Percentiles rank a stretch among this genome's conserved stretches.
phyloP scores from a whole-genome alignment of 2,888 invertebrate genomes.

The Epistrophe grossulariae region DNA sequence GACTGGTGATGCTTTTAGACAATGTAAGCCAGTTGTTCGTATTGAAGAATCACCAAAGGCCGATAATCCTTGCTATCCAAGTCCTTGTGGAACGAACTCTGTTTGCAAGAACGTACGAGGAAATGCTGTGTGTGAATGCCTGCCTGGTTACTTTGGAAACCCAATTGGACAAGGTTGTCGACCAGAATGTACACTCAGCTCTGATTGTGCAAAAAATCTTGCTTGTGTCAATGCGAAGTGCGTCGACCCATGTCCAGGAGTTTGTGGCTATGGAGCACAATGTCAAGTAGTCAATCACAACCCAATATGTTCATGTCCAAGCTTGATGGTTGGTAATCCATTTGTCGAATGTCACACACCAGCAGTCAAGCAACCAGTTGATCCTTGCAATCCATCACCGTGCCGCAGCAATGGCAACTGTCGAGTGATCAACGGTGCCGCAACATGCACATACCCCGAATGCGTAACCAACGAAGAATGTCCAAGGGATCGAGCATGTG shows the following conservation, averaged over 20 bases:
- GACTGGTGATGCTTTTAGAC: conserved; percentile 87
- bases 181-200: conserved; percentile 92
- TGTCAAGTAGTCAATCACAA: conserved; percentile 93
- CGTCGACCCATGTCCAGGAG: conserved; percentile 91
- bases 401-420: conserved; percentile 94
- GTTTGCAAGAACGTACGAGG: conserved; percentile 86
- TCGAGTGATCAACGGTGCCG: conserved; percentile 88
- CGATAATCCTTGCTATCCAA: conserved; percentile 87
- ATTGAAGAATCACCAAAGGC: conserved; percentile 78
- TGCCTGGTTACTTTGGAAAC: conserved; percentile 90
- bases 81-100: conserved; percentile 92
- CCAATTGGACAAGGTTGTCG: conserved; percentile 89
- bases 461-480: conserved; percentile 96
- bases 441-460: conserved; percentile 92
- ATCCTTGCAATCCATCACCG: conserved; percentile 94
- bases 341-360: conserved; percentile 88
- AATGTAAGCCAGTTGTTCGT: conserved; percentile 83
- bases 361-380: conserved; percentile 83
- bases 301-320: conserved; percentile 92
- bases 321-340: conserved; percentile 91
- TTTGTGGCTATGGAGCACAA: conserved; percentile 90
- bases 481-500: conserved; percentile 91
- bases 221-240: conserved; percentile 93
- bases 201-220: conserved; percentile 90
- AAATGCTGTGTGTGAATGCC: conserved; percentile 89